Base-by-base conservation (phyloP, 1,140 invertebrate genomes). In the Trypoxylus dichotomus region DNA sequence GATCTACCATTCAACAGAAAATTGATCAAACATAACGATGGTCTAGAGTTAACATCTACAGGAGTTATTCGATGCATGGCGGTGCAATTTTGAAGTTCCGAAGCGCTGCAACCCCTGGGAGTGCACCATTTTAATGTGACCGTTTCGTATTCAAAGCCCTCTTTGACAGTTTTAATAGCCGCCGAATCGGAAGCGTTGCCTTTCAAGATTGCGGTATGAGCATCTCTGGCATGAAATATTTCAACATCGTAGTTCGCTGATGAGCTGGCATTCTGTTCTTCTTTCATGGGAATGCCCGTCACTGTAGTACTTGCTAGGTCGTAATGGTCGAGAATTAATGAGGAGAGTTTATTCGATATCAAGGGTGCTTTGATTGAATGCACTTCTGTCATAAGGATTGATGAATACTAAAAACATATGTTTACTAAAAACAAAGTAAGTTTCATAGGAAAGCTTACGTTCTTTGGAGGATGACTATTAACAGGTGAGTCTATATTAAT, bases 261-360 rank as follows among this genome's bases (percentile, higher is more conserved):
- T 0, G 96, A 98, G 86, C 94, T 97, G 0, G 97, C 96, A 88
- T 98, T 99, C 88, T 98, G 97, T 88, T 99, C 97, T 88, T 99
- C 97, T 89, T 99, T 99, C 97, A 99, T 99, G 3, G 97, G 97
- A 83, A 99, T 99, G 32, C 97, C 97, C 27, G 97, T 99, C 0
- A 99, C 97, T 0, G 96, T 98, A 13, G 97, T 98, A 75, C 94
- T 97, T 0, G 96, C 93, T n/a, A 99, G 87, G 84, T 95, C 91
- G 83, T 97, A 98, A 86, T 98, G 97, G 7, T 91, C 90, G 77
- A 95, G 85, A 76, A 95, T 94, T 1, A 95, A 85, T 74, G 93
- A 90, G 0, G 93, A 92, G 10, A 96, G 85, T 82, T 95, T 92
- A 76, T 88, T 89, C 0, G 92, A 86, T 47, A 89, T 86, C n/a